Evolutionary conservation across 2,888 invertebrate genomes (phyloP).

Genomic region (Sturmia bella): DNA sequence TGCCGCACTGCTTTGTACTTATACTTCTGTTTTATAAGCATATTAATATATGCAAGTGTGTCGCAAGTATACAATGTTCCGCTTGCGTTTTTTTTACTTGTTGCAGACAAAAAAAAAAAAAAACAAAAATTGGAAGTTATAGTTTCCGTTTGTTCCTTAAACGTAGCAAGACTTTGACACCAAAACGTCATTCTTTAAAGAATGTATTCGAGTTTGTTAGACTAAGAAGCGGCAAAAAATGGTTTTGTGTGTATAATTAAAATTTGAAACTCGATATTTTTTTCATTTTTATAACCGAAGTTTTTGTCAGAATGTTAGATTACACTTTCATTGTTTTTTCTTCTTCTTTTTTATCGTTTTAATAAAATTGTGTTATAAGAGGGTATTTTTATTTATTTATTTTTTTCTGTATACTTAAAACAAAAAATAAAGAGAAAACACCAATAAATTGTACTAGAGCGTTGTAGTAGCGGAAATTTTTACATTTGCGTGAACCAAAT

Average conservation of each 20-base stretch:
- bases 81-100: conserved; percentile 22
- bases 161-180: conserved; percentile 39
- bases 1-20: no score
- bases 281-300: conserved; percentile 30
- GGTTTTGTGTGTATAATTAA: neutral
- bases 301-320: conserved; percentile 44
- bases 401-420: conserved; percentile 8
- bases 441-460: conserved; percentile 22
- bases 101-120: neutral
- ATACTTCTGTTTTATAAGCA: no score
- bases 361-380: conserved; percentile 50
- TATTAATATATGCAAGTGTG: neutral
- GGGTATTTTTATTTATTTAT: conserved; percentile 9
- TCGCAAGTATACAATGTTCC: conserved; percentile 19
- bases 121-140: conserved; percentile 53
- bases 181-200: conserved; percentile 23
- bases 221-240: conserved; percentile 1
- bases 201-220: no score
- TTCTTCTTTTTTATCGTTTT: conserved; percentile 1
- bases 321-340: conserved; percentile 32
- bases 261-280: neutral
- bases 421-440: neutral
- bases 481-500: conserved; percentile 57
- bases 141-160: conserved; percentile 60
- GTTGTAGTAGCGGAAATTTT: conserved; percentile 53